Conservation (phyloP, 2,888 invertebrate species). For the Polyploca ridens region DNA sequence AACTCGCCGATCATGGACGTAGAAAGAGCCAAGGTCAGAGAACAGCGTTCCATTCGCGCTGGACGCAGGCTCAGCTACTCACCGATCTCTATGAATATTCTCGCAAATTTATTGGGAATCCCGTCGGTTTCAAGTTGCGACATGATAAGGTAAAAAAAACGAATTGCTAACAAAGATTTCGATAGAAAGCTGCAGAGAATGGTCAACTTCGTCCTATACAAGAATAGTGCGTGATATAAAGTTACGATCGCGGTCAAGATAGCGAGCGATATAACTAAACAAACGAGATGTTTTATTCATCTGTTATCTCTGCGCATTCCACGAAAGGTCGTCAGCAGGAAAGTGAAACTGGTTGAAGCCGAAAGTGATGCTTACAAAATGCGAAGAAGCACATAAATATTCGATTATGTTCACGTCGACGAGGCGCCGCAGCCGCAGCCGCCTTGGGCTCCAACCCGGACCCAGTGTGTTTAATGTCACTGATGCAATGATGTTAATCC, state of each 20-base stretch:
- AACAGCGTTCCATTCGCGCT: slow-evolving; percentile 36
- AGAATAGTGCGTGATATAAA: not conserved
- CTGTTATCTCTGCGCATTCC: slow-evolving; percentile 70
- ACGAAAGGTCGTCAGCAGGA: slow-evolving; percentile 74
- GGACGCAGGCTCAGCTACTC: slow-evolving; percentile 22
- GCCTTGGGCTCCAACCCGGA: slow-evolving; percentile 47
- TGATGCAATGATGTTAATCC: slow-evolving; percentile 65
- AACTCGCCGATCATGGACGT: slow-evolving; percentile 44
- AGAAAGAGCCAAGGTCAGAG: slow-evolving; percentile 52
- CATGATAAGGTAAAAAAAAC: slow-evolving; percentile 33
- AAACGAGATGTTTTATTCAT: slow-evolving; percentile 65
- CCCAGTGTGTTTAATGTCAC: slow-evolving; percentile 41
- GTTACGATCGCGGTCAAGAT: slow-evolving; percentile 10
- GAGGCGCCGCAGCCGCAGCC: slow-evolving; percentile 22
- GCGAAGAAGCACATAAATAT: slow-evolving; percentile 62
- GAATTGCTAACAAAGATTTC: not conserved
- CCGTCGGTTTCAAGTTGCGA: slow-evolving; percentile 28
- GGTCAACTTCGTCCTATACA: not conserved
- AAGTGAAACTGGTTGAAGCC: slow-evolving; percentile 77
- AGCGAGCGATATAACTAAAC: slow-evolving; percentile 26
- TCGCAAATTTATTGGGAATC: slow-evolving; percentile 39
- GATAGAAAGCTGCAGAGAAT: not conserved
- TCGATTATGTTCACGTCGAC: slow-evolving; percentile 50
- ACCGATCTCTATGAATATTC: slow-evolving; percentile 16
- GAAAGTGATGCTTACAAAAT: slow-evolving; percentile 71